Evolutionary conservation across 2,888 invertebrate genomes (phyloP).

Genomic region (Acronicta alni): DNA sequence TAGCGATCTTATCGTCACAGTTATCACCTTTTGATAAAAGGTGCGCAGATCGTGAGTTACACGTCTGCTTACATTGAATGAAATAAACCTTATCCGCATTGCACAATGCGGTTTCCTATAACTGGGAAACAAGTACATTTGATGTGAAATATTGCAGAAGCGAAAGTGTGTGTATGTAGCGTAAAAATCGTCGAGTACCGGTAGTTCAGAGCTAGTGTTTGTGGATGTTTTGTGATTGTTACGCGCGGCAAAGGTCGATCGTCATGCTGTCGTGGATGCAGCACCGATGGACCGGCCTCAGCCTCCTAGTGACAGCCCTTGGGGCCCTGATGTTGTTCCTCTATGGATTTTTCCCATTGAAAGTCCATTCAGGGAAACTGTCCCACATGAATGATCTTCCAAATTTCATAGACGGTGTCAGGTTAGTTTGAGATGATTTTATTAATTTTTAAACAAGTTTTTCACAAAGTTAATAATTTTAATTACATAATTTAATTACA

Average conservation of each 20-base stretch:
- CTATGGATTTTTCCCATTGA: slow-evolving; percentile 90
- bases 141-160: slow-evolving; percentile 55
- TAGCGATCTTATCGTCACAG: slow-evolving; percentile 34
- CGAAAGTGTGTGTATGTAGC: slow-evolving; percentile 56
- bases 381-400: slow-evolving; percentile 88
- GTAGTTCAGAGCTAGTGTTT: slow-evolving; percentile 37
- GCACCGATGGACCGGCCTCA: slow-evolving; percentile 82
- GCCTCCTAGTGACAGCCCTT: slow-evolving; percentile 76
- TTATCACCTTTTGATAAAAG: slow-evolving; percentile 22
- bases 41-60: slow-evolving; percentile 13
- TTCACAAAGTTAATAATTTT: too few species aligned
- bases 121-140: slow-evolving; percentile 47
- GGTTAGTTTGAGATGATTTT: slow-evolving; percentile 74
- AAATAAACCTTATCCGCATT: slow-evolving; percentile 52
- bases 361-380: slow-evolving; percentile 84
- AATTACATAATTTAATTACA: too few species aligned
- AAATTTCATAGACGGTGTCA: slow-evolving; percentile 84
- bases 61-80: slow-evolving; percentile 31
- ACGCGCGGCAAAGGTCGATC: slow-evolving; percentile 40
- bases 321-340: slow-evolving; percentile 85
- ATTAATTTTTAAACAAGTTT: neutral
- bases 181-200: slow-evolving; percentile 33
- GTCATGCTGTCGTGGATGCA: slow-evolving; percentile 80
- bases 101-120: slow-evolving; percentile 62
- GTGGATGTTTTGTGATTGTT: slow-evolving; percentile 37